Percentiles rank a stretch among this genome's conserved stretches.
phyloP scores from a whole-genome alignment of 2,888 invertebrate species.

The Diaphora mendica region DNA sequence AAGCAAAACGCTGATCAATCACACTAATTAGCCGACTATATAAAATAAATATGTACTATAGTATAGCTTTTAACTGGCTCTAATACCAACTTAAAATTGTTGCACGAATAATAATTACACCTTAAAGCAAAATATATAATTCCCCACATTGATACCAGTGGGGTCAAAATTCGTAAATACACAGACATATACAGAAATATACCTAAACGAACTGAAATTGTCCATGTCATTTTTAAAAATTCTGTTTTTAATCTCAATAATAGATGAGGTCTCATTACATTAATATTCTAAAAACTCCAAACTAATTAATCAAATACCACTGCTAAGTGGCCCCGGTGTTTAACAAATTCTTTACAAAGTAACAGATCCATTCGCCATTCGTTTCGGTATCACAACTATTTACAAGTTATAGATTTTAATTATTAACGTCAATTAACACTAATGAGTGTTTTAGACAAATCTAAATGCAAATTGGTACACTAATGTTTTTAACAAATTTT shows the following conservation, averaged over 20 bases:
- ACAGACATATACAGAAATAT: too few relatives aligned
- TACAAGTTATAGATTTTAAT: slow-evolving; percentile 22
- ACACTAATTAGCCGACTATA: slow-evolving; percentile 7
- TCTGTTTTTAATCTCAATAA: not conserved
- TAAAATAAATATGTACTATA: too few relatives aligned
- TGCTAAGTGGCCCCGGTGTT: slow-evolving; percentile 17
- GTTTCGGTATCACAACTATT: slow-evolving; percentile 15
- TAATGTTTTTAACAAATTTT: slow-evolving; percentile 3
- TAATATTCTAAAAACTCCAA: not conserved
- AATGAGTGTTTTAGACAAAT: slow-evolving; percentile 29
- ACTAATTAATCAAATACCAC: not conserved
- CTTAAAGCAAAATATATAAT: too few relatives aligned
- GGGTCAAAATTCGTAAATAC: too few relatives aligned
- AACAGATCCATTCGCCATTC: slow-evolving; percentile 30
- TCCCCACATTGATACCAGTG: too few relatives aligned
- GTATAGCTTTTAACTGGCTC: too few relatives aligned
- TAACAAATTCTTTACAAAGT: slow-evolving; percentile 25
- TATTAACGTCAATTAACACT: slow-evolving; percentile 39
- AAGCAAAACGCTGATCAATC: slow-evolving; percentile 27
- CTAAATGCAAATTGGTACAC: slow-evolving; percentile 21
- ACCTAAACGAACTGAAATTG: not conserved
- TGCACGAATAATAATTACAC: too few relatives aligned
- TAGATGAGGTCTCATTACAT: not conserved
- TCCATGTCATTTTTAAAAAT: not conserved
- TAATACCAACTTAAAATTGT: too few relatives aligned